A percentile compares a stretch with the other conserved stretches of the same genome.
Conservation (phyloP, 2,113 vertebrate species). For the Neogale vison region DNA sequence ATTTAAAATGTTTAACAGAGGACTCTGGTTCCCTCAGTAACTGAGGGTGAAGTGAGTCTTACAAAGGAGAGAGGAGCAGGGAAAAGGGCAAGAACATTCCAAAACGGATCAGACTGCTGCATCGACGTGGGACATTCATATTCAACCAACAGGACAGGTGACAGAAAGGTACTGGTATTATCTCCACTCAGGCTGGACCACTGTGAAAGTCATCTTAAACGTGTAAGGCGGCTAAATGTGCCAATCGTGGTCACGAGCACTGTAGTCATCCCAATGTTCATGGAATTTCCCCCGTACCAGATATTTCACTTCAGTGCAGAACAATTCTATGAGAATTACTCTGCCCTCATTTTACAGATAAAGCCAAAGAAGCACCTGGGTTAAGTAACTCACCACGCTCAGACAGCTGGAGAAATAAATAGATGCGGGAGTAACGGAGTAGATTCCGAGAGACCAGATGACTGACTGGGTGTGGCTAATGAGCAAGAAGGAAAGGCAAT, state of each 20-base stretch:
- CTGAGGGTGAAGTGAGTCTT: not conserved
- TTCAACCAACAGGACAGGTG: not conserved
- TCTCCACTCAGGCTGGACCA: not conserved
- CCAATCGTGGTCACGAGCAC: too few species aligned
- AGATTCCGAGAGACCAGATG: not conserved
- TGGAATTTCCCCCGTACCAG: not conserved
- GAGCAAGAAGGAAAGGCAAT: not conserved
- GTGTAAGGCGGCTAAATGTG: not conserved
- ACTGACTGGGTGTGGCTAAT: not conserved
- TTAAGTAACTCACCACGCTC: not conserved
- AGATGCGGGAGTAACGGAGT: not conserved
- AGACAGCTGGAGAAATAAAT: not conserved
- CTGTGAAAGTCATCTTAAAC: not conserved
- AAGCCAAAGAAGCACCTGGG: not conserved
- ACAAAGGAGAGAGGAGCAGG: not conserved
- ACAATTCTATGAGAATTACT: slow-evolving; percentile 33
- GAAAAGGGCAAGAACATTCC: not conserved
- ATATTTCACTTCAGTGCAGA: not conserved
- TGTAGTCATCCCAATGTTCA: not conserved
- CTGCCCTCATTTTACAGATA: slow-evolving; percentile 3
- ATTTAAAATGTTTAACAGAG: slow-evolving; percentile 30
- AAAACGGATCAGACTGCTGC: not conserved
- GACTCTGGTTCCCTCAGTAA: not conserved
- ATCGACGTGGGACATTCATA: not conserved
- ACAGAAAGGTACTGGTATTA: not conserved